Conservation (phyloP, 2,113 vertebrate genomes). For the Atlantisia rogersi region DNA sequence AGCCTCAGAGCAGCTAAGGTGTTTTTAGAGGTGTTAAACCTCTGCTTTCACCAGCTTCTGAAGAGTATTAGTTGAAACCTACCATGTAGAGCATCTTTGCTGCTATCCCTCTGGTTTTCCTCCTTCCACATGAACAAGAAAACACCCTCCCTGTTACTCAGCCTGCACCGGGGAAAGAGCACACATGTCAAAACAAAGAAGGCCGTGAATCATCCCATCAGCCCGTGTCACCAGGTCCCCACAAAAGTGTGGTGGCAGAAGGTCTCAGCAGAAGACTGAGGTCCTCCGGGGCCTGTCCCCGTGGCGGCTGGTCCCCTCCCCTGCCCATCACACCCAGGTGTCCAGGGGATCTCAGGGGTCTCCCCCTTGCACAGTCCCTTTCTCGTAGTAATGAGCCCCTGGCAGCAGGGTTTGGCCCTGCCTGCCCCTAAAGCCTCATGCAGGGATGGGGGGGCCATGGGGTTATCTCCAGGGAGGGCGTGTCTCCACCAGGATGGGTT, state of each 20-base stretch:
- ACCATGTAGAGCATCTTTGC: background rate
- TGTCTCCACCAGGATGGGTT: rapidly evolving
- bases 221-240: background rate
- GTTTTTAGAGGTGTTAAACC: background rate
- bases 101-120: background rate
- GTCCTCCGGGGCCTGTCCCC: background rate
- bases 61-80: background rate
- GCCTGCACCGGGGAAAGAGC: background rate
- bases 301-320: background rate
- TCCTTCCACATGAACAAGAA: background rate
- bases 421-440: background rate
- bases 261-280: background rate
- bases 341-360: background rate
- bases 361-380: background rate
- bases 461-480: background rate
- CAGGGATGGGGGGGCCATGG: background rate
- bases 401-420: background rate
- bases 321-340: background rate
- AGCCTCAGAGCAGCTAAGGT: background rate
- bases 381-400: constrained; percentile 32
- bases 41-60: background rate
- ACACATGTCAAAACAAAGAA: background rate
- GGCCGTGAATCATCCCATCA: background rate
- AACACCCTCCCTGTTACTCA: rapidly evolving
- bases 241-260: background rate